These are phyloP conservation scores for Achatina immaculata DNA, from an alignment of 1,140 invertebrate genomes.

Conservation along the genomic window DNA sequence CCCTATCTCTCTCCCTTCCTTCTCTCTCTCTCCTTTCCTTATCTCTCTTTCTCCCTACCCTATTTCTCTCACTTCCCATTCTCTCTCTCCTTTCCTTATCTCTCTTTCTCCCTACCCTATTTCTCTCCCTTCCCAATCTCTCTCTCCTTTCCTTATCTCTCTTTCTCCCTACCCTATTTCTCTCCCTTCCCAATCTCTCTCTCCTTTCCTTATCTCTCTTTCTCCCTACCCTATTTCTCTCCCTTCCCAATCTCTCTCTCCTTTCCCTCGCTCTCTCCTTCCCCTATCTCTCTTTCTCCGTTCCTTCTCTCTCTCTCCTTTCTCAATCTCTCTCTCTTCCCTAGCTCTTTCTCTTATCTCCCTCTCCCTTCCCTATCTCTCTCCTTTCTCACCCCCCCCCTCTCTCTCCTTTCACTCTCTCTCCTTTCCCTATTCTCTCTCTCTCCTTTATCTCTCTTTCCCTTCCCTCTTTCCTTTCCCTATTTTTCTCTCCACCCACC, in stretches of 20 bases:
- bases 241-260: too few species aligned
- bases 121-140: not conserved
- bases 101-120: slow-evolving; percentile 4
- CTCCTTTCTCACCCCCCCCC: slow-evolving; percentile 19
- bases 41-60: slow-evolving; percentile 4
- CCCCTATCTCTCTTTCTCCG: slow-evolving; percentile 7
- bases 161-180: slow-evolving; percentile 7
- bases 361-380: slow-evolving; percentile 25
- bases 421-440: slow-evolving; percentile 13
- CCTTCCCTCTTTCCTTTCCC: slow-evolving; percentile 17
- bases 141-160: slow-evolving; percentile 8
- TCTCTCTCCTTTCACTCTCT: slow-evolving; percentile 31
- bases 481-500: slow-evolving; percentile 1
- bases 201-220: slow-evolving; percentile 10
- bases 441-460: not conserved
- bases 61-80: not conserved
- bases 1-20: slow-evolving; percentile 14
- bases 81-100: slow-evolving; percentile 19
- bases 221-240: too few species aligned
- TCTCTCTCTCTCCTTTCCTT: not conserved
- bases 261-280: slow-evolving; percentile 19
- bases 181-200: slow-evolving; percentile 18
- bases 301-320: slow-evolving; percentile 20
- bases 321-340: too few species aligned
- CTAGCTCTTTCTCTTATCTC: slow-evolving; percentile 30